phyloP scores from a whole-genome alignment of 1,140 invertebrate species.

The Papilio polyxenes region DNA sequence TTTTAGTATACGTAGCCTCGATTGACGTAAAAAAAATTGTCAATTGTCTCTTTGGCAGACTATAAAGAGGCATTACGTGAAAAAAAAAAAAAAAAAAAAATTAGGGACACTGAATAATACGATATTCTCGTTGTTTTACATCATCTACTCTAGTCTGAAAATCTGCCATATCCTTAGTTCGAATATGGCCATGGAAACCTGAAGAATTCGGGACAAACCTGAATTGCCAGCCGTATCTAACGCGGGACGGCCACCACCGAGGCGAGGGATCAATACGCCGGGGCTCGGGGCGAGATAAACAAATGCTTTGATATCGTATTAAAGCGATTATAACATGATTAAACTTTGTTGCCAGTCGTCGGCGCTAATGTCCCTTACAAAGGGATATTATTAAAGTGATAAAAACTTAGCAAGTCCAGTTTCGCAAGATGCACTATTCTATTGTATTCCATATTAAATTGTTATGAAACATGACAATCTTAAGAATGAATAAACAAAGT shows the following conservation, averaged over 20 bases:
- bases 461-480: background rate
- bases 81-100: no score
- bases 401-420: background rate
- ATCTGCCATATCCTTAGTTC: background rate
- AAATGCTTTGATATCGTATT: background rate
- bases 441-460: slow-evolving; percentile 2
- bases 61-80: no score
- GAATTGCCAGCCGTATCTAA: background rate
- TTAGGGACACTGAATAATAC: no score
- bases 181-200: background rate
- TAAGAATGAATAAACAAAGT: background rate
- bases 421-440: background rate
- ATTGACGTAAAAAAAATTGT: no score
- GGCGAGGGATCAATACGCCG: background rate
- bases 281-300: background rate
- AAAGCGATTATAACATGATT: slow-evolving; percentile 3
- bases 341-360: background rate
- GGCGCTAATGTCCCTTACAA: background rate
- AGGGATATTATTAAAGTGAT: background rate
- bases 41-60: no score
- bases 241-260: background rate
- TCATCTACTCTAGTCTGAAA: background rate
- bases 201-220: background rate
- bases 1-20: background rate
- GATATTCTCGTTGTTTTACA: background rate